phyloP scores from a whole-genome alignment of 2,888 invertebrate species.

The Onchidella celtica region DNA sequence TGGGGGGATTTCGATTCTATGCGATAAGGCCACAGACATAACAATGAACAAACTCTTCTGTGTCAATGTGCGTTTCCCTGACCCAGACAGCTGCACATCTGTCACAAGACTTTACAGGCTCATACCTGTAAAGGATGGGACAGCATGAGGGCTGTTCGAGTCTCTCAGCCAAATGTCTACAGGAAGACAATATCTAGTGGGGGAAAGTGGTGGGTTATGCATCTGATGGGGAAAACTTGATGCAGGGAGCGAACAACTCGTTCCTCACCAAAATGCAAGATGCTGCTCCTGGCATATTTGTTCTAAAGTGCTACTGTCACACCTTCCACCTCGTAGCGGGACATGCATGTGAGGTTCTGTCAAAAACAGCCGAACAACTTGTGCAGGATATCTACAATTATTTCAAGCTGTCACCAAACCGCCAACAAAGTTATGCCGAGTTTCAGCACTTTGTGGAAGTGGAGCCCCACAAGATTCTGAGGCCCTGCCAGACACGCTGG shows the following conservation, averaged over 20 bases:
- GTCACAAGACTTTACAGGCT: neutral
- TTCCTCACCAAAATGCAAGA: slow-evolving; percentile 13
- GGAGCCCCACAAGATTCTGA: slow-evolving; percentile 29
- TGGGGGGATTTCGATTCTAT: slow-evolving; percentile 3
- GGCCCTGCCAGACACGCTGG: slow-evolving; percentile 51
- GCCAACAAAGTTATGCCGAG: neutral
- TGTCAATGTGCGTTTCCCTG: too few species aligned
- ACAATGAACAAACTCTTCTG: too few species aligned
- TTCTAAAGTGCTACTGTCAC: slow-evolving; percentile 7
- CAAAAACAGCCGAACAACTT: slow-evolving; percentile 14
- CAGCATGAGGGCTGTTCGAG: neutral
- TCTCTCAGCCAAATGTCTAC: neutral
- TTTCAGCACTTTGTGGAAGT: slow-evolving; percentile 28
- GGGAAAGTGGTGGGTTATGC: neutral
- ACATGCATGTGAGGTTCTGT: slow-evolving; percentile 4
- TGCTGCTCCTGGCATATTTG: neutral
- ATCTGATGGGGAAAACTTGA: slow-evolving; percentile 8
- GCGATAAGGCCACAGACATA: slow-evolving; percentile 10
- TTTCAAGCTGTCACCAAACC: slow-evolving; percentile 6
- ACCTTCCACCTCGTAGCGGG: neutral
- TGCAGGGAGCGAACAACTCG: neutral
- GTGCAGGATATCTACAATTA: slow-evolving; percentile 5
- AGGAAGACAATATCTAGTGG: slow-evolving; percentile 1
- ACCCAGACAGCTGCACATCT: neutral
- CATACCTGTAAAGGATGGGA: neutral